Base-by-base conservation (phyloP, 2,113 vertebrate genomes). In the Phrynosoma blainvillii region DNA sequence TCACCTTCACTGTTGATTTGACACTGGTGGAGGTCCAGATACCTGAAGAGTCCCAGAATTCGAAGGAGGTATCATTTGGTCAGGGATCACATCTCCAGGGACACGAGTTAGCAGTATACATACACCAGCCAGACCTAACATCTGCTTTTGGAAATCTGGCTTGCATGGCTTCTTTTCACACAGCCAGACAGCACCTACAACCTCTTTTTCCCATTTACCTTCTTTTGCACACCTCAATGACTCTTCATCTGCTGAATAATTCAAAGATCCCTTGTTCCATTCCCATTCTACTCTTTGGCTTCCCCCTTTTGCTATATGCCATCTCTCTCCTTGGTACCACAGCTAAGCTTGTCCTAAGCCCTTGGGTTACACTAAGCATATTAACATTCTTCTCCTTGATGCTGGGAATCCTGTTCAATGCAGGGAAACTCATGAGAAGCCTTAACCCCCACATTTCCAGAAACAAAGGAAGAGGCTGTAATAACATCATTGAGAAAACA, bases 351-450 rank as follows among this genome's bases (percentile, higher is more conserved):
- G 85, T 0, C 0, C 78, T 92, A 56, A 94, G 86, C 42, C 0
- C 0, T 68, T 78, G 68, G 88, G 91, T 92, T 94, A 92, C 10
- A 77, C 91, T 93, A 88, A 93, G 70, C 0, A 88, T 90, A 95
- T 95, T 95, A 96, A 93, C 59, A 0, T 66, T 93, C 94, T 94
- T 93, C 90, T 88, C 87, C 32, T 89, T 84, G 0, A 8, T 75
- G 36, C 9, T 79, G 82, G 71, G 93, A 92, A 93, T 84, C 92
- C 10, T 71, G 68, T 92, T 13, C n/a, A 5, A 90, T 56, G 68
- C 89, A 90, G 52, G 76, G 84, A 85, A 88, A 75, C n/a, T 32
- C 25, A 40, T 85, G 83, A 42, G 18, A 84, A 62, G 62, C n/a
- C 9, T 70, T 70, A 88, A 84, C n/a, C 27, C 74, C 27, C 40